Conservation (phyloP, 2,113 vertebrate species). For the Hyla sarda region DNA sequence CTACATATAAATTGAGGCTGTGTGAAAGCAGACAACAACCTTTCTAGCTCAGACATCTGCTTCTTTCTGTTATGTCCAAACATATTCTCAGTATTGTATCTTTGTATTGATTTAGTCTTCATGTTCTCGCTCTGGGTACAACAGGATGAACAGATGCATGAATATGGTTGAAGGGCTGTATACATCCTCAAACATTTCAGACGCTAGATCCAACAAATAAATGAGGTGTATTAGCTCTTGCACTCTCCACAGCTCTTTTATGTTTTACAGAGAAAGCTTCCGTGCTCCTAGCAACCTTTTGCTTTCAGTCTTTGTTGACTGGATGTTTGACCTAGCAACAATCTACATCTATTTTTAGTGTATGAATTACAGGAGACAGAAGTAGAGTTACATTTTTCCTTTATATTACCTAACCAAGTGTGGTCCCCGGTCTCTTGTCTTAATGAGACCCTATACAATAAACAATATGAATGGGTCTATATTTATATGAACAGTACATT, state of each 20-base stretch:
- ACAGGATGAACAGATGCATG: constrained; percentile 16
- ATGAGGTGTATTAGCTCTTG: constrained; percentile 31
- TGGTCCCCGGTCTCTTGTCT: neutral
- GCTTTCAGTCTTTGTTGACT: constrained; percentile 31
- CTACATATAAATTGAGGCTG: neutral
- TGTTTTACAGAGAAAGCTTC: constrained; percentile 22
- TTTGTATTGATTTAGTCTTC: neutral
- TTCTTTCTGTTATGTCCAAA: neutral
- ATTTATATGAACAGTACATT: neutral
- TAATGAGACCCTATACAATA: neutral
- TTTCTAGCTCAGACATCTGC: neutral
- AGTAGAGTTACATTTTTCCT: neutral
- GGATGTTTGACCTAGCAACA: constrained; percentile 28
- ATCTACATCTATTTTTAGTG: constrained; percentile 21
- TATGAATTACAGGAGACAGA: neutral
- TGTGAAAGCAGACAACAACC: neutral
- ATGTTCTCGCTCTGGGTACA: neutral
- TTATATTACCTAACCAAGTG: neutral
- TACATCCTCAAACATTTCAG: constrained; percentile 10
- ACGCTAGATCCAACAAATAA: constrained; percentile 4
- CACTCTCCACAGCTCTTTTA: constrained; percentile 27
- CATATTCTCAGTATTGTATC: neutral
- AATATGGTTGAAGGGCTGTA: neutral
- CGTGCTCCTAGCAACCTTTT: constrained; percentile 36
- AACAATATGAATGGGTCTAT: neutral